Percentiles rank a stretch among this genome's conserved stretches.
Evolutionary conservation across 2,888 invertebrate genomes (phyloP).

Genomic region (Alitta virens): DNA sequence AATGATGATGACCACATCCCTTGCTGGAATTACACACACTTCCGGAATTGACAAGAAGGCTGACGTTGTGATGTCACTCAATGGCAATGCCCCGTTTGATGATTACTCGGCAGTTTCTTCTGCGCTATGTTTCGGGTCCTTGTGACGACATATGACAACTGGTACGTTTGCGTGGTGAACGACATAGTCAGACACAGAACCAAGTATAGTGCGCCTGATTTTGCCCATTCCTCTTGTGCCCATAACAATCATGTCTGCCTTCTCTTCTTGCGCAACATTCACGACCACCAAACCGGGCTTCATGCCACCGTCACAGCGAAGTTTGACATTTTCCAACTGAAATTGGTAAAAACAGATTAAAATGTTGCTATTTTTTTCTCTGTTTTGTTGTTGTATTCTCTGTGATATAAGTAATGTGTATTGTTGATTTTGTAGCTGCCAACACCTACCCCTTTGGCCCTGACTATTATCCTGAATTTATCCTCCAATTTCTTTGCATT

Average conservation of each 20-base stretch:
- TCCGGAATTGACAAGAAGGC: too few relatives aligned
- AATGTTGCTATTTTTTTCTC: neutral
- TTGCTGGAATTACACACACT: too few relatives aligned
- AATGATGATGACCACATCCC: too few relatives aligned
- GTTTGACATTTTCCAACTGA: constrained; percentile 3
- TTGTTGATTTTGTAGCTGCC: neutral
- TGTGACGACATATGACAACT: constrained; percentile 9
- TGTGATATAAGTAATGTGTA: neutral
- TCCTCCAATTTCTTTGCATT: constrained; percentile 13
- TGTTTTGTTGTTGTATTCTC: neutral
- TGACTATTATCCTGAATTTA: constrained; percentile 6
- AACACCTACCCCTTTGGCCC: constrained; percentile 14
- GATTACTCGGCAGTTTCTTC: too few relatives aligned
- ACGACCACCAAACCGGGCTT: constrained; percentile 10
- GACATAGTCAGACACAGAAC: constrained; percentile 14
- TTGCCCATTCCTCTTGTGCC: constrained; percentile 11
- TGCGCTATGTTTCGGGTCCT: neutral
- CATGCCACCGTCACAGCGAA: constrained; percentile 9
- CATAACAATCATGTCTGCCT: constrained; percentile 11
- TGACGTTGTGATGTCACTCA: too few relatives aligned
- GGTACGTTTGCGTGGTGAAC: constrained; percentile 11
- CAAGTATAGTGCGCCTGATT: constrained; percentile 9
- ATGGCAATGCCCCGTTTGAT: too few relatives aligned
- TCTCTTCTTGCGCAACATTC: constrained; percentile 7
- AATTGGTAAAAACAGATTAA: too few relatives aligned